Evolutionary conservation across 2,797 vertebrate genomes (phyloP).

Genomic region (Loriculus beryllinus): DNA sequence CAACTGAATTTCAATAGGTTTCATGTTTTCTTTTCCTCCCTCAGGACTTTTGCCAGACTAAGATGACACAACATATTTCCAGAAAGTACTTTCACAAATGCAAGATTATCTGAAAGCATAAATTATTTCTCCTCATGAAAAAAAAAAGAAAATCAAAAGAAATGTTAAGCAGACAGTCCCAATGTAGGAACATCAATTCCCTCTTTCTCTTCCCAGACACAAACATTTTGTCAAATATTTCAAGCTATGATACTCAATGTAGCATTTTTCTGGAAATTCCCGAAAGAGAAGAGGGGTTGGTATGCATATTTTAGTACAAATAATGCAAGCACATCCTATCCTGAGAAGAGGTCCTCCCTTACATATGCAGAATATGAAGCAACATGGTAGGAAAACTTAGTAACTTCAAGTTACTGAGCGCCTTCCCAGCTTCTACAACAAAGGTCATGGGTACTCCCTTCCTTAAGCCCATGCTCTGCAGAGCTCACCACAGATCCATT

Average conservation of each 20-base stretch:
- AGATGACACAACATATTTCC: background rate
- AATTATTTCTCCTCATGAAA: background rate
- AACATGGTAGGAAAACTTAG: background rate
- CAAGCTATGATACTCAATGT: background rate
- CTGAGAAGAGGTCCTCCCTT: background rate
- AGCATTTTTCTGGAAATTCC: background rate
- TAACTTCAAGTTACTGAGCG: background rate
- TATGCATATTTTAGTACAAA: background rate
- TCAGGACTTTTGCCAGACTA: background rate
- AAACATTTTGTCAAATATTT: background rate
- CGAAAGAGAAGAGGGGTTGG: background rate
- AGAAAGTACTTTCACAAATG: background rate
- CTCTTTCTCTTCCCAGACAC: background rate
- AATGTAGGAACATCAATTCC: background rate
- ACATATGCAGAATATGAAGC: background rate
- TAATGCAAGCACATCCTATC: background rate
- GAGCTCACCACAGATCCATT: background rate
- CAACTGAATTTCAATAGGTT: background rate
- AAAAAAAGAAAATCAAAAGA: background rate
- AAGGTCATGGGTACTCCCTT: background rate
- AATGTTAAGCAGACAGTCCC: background rate
- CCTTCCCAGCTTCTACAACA: background rate
- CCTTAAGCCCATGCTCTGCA: background rate
- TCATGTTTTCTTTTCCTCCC: background rate
- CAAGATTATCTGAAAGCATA: background rate